A percentile compares a stretch with the other conserved stretches of the same genome.
Evolutionary conservation across 1,140 invertebrate genomes (phyloP).

Genomic region (Drosophila kikkawai): DNA sequence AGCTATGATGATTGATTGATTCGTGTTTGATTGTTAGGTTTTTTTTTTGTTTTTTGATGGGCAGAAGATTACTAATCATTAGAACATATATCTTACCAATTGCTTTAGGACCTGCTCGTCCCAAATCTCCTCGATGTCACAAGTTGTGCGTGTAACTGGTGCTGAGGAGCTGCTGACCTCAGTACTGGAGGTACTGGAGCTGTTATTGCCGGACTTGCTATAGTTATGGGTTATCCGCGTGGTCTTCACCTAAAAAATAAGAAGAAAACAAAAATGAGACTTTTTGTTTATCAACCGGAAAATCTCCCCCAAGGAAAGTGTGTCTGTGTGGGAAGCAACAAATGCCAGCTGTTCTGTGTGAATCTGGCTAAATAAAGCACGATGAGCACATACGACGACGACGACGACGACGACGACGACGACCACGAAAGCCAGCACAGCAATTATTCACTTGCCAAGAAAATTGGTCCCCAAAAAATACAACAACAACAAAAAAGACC

Average conservation of each 20-base stretch:
- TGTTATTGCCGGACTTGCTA: slow-evolving; percentile 61
- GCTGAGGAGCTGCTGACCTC: slow-evolving; percentile 78
- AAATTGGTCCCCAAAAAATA: slow-evolving; percentile 18
- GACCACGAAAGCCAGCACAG: slow-evolving; percentile 35
- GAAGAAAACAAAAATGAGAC: slow-evolving; percentile 28
- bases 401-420: slow-evolving; percentile 32
- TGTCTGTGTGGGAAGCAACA: slow-evolving; percentile 32
- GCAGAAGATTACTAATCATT: not conserved
- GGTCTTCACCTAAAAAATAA: slow-evolving; percentile 85
- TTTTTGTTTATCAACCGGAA: slow-evolving; percentile 78
- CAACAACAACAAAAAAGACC: not conserved
- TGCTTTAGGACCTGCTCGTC: slow-evolving; percentile 90
- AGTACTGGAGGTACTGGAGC: slow-evolving; percentile 27
- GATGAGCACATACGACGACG: slow-evolving; percentile 66
- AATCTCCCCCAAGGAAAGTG: slow-evolving; percentile 14
- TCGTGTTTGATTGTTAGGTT: slow-evolving; percentile 2
- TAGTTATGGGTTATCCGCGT: slow-evolving; percentile 84
- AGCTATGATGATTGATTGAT: slow-evolving; percentile 86
- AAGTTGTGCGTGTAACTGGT: slow-evolving; percentile 85
- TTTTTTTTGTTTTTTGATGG: not conserved
- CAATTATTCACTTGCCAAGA: slow-evolving; percentile 49
- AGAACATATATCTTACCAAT: slow-evolving; percentile 87
- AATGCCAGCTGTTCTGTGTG: slow-evolving; percentile 57
- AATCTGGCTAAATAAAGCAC: slow-evolving; percentile 61
- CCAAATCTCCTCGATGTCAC: slow-evolving; percentile 90